Evolutionary conservation across 30 jellyfish, hydroid and myxozoan species (phyloP).

Genomic region (Chrysaora quinquecirrha): DNA sequence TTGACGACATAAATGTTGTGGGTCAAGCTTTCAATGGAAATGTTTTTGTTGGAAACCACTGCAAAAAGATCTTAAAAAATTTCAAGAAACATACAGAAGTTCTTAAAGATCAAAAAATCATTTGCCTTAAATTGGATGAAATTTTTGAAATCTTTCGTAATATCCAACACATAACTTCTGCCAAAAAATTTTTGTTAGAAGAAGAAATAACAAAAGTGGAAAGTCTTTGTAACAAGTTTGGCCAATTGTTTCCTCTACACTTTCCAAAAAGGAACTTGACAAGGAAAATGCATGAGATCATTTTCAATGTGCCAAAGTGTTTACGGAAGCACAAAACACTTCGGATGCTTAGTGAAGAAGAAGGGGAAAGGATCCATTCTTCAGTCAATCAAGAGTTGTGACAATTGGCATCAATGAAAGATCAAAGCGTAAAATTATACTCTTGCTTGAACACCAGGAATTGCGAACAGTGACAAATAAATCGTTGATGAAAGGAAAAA

Average conservation of each 20-base stretch:
- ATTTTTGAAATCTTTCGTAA: slow-evolving; percentile 17
- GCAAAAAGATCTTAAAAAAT: slow-evolving; percentile 24
- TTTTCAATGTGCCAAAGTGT: slow-evolving; percentile 25
- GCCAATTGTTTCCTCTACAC: not conserved
- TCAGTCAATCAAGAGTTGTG: not conserved
- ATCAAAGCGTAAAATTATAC: not conserved
- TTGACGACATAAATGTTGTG: not conserved
- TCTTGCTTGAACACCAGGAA: not conserved
- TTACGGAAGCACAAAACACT: slow-evolving; percentile 1
- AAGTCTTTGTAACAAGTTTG: not conserved
- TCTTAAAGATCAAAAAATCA: not conserved
- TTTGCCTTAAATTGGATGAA: not conserved
- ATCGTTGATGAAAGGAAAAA: not conserved
- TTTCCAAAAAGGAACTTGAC: slow-evolving; percentile 15
- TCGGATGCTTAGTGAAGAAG: slow-evolving; percentile 11
- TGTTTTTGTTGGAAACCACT: slow-evolving; percentile 55
- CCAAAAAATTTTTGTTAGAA: slow-evolving; percentile 26
- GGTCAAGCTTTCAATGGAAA: slow-evolving; percentile 53
- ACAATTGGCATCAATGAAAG: not conserved
- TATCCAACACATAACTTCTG: not conserved
- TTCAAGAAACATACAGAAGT: not conserved
- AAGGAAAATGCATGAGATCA: slow-evolving; percentile 13
- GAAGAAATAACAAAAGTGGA: slow-evolving; percentile 8
- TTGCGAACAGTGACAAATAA: not conserved
- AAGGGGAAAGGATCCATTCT: slow-evolving; percentile 5